A percentile compares a stretch with the other conserved stretches of the same genome.
Evolutionary conservation across 2,113 vertebrate species (phyloP).

Genomic region (Myotis yumanensis): DNA sequence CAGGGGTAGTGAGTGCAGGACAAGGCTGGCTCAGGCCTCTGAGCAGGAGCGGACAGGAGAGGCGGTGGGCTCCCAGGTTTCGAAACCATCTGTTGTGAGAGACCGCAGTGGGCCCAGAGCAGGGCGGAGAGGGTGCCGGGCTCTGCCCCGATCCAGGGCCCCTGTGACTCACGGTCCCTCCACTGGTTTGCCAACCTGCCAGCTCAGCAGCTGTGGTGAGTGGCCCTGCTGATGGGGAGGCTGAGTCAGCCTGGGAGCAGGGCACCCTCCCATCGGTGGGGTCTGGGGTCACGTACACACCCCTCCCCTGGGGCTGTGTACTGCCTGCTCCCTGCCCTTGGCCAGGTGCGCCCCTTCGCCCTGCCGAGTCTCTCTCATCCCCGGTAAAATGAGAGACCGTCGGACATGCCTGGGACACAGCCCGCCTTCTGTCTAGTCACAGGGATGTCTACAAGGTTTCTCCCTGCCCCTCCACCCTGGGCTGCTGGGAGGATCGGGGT

Average conservation of each 20-base stretch:
- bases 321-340: not conserved
- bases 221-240: not conserved
- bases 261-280: not conserved
- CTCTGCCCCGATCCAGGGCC: not conserved
- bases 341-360: no score
- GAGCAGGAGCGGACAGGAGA: no score
- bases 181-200: not conserved
- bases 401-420: no score
- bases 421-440: not conserved
- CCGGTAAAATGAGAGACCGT: not conserved
- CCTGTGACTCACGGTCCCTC: not conserved
- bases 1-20: no score
- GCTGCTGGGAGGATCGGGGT: not conserved
- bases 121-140: not conserved
- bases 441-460: no score
- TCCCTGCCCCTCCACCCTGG: not conserved
- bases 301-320: not conserved
- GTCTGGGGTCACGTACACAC: not conserved
- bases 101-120: not conserved
- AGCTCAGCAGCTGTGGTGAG: fast-evolving
- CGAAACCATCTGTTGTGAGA: fast-evolving
- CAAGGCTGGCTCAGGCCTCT: not conserved
- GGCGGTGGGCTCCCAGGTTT: not conserved
- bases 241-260: not conserved
- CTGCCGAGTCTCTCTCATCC: not conserved